Evolutionary conservation across 1,140 invertebrate genomes (phyloP).

Genomic region (Uloborus diversus): DNA sequence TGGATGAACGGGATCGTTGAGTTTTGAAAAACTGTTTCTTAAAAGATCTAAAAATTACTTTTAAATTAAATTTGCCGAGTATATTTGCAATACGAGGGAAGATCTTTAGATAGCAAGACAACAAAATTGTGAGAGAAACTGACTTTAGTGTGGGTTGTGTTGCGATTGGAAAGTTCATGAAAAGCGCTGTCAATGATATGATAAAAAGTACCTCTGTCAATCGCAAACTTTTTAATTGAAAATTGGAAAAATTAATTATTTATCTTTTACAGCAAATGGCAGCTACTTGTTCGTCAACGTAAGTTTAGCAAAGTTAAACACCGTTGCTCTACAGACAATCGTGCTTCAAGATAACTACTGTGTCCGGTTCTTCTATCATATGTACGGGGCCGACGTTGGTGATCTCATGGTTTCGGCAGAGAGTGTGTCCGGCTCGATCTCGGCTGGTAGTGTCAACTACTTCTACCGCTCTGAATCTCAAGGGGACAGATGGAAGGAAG

Average conservation of each 20-base stretch:
- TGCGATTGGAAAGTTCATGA: too few species aligned
- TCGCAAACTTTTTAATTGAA: background rate
- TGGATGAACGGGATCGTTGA: too few species aligned
- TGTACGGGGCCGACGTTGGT: conserved; percentile 57
- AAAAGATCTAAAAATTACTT: background rate
- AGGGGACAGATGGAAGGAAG: conserved; percentile 51
- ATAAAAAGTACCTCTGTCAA: too few species aligned
- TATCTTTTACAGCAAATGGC: conserved; percentile 46
- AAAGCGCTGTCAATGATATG: too few species aligned
- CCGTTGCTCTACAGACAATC: conserved; percentile 15
- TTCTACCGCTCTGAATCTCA: conserved; percentile 17
- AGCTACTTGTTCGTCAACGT: conserved; percentile 59
- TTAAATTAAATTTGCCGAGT: background rate
- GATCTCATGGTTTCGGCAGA: conserved; percentile 12
- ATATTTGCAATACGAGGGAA: background rate
- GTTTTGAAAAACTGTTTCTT: too few species aligned
- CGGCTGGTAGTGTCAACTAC: background rate
- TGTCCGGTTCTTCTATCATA: conserved; percentile 59
- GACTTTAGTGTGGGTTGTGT: too few species aligned
- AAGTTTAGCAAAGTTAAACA: background rate
- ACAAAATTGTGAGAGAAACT: too few species aligned
- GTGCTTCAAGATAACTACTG: conserved; percentile 28
- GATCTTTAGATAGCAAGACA: too few species aligned
- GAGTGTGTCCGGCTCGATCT: background rate
- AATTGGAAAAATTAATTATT: background rate